A percentile compares a stretch with the other conserved stretches of the same genome.
Evolutionary conservation across 2,888 invertebrate species (phyloP).

Genomic region (Itoplectis maculator): DNA sequence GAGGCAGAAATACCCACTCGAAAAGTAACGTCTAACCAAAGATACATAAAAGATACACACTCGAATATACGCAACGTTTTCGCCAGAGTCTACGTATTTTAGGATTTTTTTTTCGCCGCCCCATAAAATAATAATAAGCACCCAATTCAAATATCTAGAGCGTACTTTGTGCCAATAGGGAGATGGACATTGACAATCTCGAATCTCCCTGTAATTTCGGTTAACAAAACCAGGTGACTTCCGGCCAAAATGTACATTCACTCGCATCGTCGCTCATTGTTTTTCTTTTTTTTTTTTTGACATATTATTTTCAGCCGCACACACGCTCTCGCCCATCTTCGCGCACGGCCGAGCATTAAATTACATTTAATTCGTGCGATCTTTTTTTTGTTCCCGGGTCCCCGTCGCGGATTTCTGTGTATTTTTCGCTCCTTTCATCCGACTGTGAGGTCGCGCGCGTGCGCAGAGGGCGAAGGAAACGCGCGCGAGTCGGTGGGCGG

Average conservation of each 20-base stretch:
- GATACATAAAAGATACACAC: too few species aligned
- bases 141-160: too few species aligned
- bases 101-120: too few species aligned
- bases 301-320: constrained; percentile 42
- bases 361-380: constrained; percentile 56
- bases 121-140: too few species aligned
- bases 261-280: constrained; percentile 7
- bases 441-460: constrained; percentile 30
- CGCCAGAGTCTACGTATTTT: too few species aligned
- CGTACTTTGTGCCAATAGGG: too few species aligned
- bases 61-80: too few species aligned
- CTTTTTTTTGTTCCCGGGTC: constrained; percentile 5
- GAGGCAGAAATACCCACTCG: too few species aligned
- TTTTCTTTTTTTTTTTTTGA: background rate
- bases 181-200: too few species aligned
- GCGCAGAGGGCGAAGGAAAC: constrained; percentile 20
- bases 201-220: background rate
- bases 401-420: constrained; percentile 9
- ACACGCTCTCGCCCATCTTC: constrained; percentile 58
- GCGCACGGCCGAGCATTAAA: constrained; percentile 70
- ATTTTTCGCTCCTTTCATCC: constrained; percentile 50
- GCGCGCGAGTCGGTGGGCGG: constrained; percentile 13
- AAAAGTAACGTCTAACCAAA: too few species aligned
- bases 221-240: constrained; percentile 35
- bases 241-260: constrained; percentile 8